Evolutionary conservation across 2,888 invertebrate genomes (phyloP).

Genomic region (Subacronicta megacephala): DNA sequence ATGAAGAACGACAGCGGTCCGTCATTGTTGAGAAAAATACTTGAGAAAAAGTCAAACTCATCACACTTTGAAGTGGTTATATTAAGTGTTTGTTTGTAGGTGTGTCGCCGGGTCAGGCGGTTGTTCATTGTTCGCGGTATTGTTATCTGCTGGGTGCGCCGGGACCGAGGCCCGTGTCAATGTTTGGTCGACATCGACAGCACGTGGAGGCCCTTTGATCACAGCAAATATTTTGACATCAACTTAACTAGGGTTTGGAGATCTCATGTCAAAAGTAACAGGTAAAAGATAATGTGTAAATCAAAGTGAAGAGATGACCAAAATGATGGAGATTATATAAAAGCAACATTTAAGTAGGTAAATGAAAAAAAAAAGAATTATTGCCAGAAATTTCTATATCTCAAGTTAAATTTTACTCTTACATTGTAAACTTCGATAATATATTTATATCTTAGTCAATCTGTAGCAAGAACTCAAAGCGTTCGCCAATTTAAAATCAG

Average conservation of each 20-base stretch:
- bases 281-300: conserved; percentile 29
- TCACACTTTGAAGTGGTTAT: conserved; percentile 35
- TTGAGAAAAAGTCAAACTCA: conserved; percentile 44
- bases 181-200: conserved; percentile 70
- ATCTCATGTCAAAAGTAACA: conserved; percentile 49
- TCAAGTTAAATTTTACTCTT: too few relatives aligned
- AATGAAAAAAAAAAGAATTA: too few relatives aligned
- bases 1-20: conserved; percentile 55
- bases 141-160: conserved; percentile 76
- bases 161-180: conserved; percentile 70
- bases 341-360: too few relatives aligned
- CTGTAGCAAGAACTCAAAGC: too few relatives aligned
- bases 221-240: conserved; percentile 67
- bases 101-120: conserved; percentile 62
- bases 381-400: too few relatives aligned
- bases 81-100: conserved; percentile 48
- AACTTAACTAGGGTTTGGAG: conserved; percentile 42
- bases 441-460: too few relatives aligned
- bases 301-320: conserved; percentile 30
- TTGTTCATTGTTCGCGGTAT: conserved; percentile 74
- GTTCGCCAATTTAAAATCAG: conserved; percentile 31
- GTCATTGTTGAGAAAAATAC: conserved; percentile 45
- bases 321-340: conserved; percentile 24
- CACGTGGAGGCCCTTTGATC: conserved; percentile 73
- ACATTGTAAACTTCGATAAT: too few relatives aligned